phyloP scores from a whole-genome alignment of 1,140 invertebrate species.

The Pogonomyrmex barbatus region DNA sequence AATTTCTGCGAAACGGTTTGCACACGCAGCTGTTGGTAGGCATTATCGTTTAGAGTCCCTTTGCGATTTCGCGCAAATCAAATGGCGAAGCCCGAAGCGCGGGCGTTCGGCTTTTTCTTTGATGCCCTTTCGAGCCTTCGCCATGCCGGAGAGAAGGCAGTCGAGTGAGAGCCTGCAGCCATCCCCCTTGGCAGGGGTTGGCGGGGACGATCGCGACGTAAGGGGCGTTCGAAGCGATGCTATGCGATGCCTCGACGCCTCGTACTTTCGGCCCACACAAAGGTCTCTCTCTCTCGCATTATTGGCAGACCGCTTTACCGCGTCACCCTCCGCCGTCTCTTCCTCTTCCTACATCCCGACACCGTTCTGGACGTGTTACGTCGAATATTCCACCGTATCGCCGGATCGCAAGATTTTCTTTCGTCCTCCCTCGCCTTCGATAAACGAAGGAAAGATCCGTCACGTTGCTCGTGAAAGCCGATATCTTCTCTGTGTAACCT shows the following conservation, averaged over 20 bases:
- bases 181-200: slow-evolving; percentile 66
- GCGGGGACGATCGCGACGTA: slow-evolving; percentile 35
- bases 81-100: slow-evolving; percentile 63
- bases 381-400: slow-evolving; percentile 74
- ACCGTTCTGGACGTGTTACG: slow-evolving; percentile 74
- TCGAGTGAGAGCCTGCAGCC: slow-evolving; percentile 74
- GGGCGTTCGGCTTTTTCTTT: slow-evolving; percentile 76
- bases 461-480: slow-evolving; percentile 74
- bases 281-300: slow-evolving; percentile 73
- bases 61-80: slow-evolving; percentile 75
- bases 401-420: slow-evolving; percentile 75
- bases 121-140: slow-evolving; percentile 76
- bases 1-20: slow-evolving; percentile 61
- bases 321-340: slow-evolving; percentile 67
- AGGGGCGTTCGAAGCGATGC: slow-evolving; percentile 64
- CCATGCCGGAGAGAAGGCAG: slow-evolving; percentile 66
- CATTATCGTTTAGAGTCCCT: slow-evolving; percentile 70
- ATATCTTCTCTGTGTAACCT: slow-evolving; percentile 75
- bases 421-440: slow-evolving; percentile 58
- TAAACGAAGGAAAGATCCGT: slow-evolving; percentile 74
- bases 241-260: slow-evolving; percentile 76
- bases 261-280: slow-evolving; percentile 72
- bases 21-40: slow-evolving; percentile 69
- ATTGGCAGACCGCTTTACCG: slow-evolving; percentile 78
- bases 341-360: slow-evolving; percentile 50